Evolutionary conservation across 2,797 vertebrate species (phyloP).

Genomic region (Morelia viridis): DNA sequence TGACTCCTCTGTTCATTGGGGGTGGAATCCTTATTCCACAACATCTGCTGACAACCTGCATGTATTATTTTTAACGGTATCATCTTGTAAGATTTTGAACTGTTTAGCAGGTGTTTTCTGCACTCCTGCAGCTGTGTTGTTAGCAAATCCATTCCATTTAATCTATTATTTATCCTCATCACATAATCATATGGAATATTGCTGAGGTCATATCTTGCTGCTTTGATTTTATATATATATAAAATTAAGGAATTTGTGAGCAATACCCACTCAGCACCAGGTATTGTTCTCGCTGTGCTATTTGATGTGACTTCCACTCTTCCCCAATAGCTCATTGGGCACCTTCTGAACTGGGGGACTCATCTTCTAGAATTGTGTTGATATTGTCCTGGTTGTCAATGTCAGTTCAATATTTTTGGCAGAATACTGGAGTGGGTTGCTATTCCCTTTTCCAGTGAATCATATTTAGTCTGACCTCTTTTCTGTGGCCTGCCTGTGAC

Average conservation of each 20-base stretch:
- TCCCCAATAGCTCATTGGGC: neutral
- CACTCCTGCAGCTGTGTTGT: too few species aligned
- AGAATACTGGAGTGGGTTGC: neutral
- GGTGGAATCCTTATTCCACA: too few species aligned
- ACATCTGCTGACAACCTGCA: too few species aligned
- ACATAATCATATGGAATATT: neutral
- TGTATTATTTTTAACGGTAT: too few species aligned
- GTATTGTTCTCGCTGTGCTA: neutral
- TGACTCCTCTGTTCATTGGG: too few species aligned
- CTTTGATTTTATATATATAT: neutral
- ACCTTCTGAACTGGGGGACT: neutral
- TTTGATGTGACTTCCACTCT: neutral
- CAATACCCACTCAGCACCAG: neutral
- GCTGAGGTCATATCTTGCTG: neutral
- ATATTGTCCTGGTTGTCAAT: neutral
- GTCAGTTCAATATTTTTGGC: neutral
- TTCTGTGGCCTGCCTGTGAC: neutral
- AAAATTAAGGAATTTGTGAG: neutral
- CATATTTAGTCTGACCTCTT: neutral
- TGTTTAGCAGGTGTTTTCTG: too few species aligned
- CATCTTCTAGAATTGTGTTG: neutral
- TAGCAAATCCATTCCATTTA: too few species aligned
- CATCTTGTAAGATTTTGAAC: too few species aligned
- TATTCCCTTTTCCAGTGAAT: neutral
- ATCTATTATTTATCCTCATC: neutral